Conservation (phyloP, 2,113 vertebrate genomes). For the Haemorhous mexicanus region DNA sequence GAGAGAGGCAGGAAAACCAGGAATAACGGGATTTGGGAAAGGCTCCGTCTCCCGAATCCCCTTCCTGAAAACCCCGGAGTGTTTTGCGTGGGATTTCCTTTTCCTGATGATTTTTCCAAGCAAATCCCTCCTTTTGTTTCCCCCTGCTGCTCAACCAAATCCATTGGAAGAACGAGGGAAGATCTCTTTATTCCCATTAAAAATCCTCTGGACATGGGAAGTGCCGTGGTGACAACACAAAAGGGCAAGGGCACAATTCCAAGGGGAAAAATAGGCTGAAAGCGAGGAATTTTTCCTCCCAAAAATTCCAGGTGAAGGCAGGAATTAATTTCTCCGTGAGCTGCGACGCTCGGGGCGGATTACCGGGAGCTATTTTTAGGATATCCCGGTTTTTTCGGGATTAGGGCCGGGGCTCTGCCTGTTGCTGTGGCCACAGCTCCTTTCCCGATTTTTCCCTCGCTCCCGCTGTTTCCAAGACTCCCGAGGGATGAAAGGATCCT, state of each 20-base stretch:
- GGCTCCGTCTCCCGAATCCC: neutral
- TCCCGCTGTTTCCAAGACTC: conserved; percentile 44
- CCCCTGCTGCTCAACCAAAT: fast-evolving
- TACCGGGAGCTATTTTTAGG: neutral
- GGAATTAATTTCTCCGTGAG: neutral
- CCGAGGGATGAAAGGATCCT: conserved; percentile 46
- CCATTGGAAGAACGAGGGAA: fast-evolving
- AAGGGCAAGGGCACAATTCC: neutral
- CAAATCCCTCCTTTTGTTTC: neutral
- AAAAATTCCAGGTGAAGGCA: neutral
- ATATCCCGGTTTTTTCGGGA: neutral
- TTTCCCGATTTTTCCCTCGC: neutral
- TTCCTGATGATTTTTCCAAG: neutral
- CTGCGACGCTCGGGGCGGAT: fast-evolving
- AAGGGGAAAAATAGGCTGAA: neutral
- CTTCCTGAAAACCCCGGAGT: neutral
- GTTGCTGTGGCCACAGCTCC: neutral
- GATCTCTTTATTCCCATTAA: neutral
- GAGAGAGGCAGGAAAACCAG: neutral
- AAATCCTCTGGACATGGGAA: fast-evolving
- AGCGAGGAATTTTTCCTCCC: neutral
- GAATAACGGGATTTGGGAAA: neutral
- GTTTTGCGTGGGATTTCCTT: neutral
- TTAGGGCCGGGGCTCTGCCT: neutral
- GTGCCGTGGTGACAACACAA: neutral